Conservation (phyloP, 2,797 vertebrate genomes). For the Orestias chungarensis region DNA sequence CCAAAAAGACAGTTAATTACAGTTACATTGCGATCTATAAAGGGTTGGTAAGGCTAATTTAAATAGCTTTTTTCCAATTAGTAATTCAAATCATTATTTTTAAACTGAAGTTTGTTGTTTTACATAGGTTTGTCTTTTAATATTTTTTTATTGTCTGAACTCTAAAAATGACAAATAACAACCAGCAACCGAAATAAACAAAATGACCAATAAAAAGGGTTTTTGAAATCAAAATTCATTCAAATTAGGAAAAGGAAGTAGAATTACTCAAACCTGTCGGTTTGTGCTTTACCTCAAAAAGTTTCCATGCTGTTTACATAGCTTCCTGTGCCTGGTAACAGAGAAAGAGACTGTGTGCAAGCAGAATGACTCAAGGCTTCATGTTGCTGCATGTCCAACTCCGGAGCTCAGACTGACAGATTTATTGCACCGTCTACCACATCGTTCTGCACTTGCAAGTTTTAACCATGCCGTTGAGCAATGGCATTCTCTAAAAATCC, state of each 20-base stretch:
- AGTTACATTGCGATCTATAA: not conserved
- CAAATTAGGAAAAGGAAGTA: not conserved
- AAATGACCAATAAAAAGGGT: not conserved
- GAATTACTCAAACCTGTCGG: not conserved
- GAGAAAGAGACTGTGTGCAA: slow-evolving; percentile 46
- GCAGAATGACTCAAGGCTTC: slow-evolving; percentile 55
- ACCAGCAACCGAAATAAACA: not conserved
- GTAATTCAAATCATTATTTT: not conserved
- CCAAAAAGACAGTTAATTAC: not conserved
- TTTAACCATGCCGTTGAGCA: slow-evolving; percentile 66
- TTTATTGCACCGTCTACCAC: slow-evolving; percentile 71
- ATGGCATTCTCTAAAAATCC: slow-evolving; percentile 48
- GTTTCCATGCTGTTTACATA: slow-evolving; percentile 40
- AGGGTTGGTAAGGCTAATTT: not conserved
- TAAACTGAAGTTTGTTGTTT: not conserved
- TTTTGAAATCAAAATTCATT: not conserved
- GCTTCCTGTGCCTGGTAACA: slow-evolving; percentile 48
- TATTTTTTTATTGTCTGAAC: not conserved
- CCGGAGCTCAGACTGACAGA: slow-evolving; percentile 64
- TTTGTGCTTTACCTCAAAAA: slow-evolving; percentile 14
- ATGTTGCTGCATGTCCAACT: slow-evolving; percentile 72
- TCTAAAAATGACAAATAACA: not conserved
- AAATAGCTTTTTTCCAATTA: not conserved
- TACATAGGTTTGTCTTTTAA: not conserved
- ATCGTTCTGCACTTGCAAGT: slow-evolving; percentile 55